A percentile compares a stretch with the other conserved stretches of the same genome.
Conservation (phyloP, 2,888 invertebrate species). For the Xestia sexstrigata region DNA sequence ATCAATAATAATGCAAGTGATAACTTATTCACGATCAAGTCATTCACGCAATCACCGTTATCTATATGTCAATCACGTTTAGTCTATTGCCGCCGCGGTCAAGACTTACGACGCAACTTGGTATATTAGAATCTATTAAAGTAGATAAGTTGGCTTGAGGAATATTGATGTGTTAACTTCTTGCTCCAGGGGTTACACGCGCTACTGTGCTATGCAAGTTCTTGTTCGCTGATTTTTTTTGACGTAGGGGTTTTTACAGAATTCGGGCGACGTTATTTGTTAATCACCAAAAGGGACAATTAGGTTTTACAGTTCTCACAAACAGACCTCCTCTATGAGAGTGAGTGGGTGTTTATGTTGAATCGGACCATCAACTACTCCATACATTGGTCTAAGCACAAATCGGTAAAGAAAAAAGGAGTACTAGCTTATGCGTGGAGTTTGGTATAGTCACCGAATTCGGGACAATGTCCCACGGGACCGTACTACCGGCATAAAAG, state of each 20-base stretch:
- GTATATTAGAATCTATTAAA: conserved; percentile 36
- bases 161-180: conserved; percentile 39
- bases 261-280: neutral
- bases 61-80: conserved; percentile 68
- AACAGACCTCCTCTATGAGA: no score
- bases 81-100: conserved; percentile 47
- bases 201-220: neutral
- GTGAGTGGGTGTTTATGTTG: neutral
- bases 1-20: conserved; percentile 36
- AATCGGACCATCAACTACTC: neutral
- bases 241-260: neutral
- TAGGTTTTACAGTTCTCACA: neutral
- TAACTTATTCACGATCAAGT: conserved; percentile 59
- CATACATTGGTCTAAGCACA: neutral
- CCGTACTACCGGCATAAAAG: no score
- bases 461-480: no score
- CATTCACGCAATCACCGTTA: conserved; percentile 55
- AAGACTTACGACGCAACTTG: conserved; percentile 37
- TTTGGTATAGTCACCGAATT: no score
- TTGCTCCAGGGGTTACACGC: neutral
- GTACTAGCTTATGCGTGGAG: no score
- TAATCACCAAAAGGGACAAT: neutral
- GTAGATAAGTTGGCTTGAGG: conserved; percentile 30
- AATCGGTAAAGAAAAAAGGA: neutral
- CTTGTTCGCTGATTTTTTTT: neutral